Conservation (phyloP, 2,113 vertebrate species). For the Zeus faber region DNA sequence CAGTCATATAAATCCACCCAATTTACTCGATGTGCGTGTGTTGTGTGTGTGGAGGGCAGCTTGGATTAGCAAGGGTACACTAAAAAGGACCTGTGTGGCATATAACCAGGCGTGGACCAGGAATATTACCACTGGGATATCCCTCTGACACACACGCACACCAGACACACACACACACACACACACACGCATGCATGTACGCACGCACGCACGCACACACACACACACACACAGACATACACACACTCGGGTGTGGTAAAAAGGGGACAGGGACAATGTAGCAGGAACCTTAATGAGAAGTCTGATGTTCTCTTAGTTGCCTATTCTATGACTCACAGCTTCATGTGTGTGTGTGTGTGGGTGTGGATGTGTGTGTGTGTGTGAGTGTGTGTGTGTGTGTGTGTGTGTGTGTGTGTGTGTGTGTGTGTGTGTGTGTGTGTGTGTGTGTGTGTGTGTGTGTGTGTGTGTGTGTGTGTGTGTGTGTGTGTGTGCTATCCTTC, state of each 20-base stretch:
- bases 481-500: too few relatives aligned
- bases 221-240: slow-evolving; percentile 21
- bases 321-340: slow-evolving; percentile 53
- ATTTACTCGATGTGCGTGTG: not conserved
- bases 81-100: slow-evolving; percentile 60
- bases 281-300: slow-evolving; percentile 54
- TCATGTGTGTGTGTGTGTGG: slow-evolving; percentile 40
- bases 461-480: not conserved
- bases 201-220: not conserved
- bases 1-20: not conserved
- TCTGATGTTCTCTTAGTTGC: slow-evolving; percentile 57
- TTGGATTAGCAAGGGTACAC: slow-evolving; percentile 27
- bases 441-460: slow-evolving; percentile 8
- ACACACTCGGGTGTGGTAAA: not conserved
- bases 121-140: slow-evolving; percentile 44
- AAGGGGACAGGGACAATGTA: slow-evolving; percentile 39
- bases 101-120: slow-evolving; percentile 49
- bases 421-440: slow-evolving; percentile 1
- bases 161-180: slow-evolving; percentile 11
- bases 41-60: not conserved
- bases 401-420: not conserved
- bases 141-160: slow-evolving; percentile 14
- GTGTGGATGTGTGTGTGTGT: slow-evolving; percentile 4
- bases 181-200: slow-evolving; percentile 1
- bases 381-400: slow-evolving; percentile 1